phyloP scores from a whole-genome alignment of 2,888 invertebrate species.

The Caenorhabditis sp. region DNA sequence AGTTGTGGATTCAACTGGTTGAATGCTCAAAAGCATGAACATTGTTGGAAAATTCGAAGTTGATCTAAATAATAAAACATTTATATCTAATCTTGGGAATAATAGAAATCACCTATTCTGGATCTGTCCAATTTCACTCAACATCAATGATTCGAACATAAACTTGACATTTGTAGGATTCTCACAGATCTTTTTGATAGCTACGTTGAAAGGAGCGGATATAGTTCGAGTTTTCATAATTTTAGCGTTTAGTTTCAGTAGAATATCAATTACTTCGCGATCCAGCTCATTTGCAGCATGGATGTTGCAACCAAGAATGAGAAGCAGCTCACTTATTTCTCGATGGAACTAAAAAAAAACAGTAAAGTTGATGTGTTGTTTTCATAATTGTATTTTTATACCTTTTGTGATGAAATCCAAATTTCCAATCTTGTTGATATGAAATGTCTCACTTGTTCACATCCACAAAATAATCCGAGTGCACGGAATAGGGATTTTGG shows the following conservation, averaged over 20 bases:
- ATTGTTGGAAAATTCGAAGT: constrained; percentile 19
- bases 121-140: constrained; percentile 23
- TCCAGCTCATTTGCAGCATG: constrained; percentile 15
- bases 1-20: constrained; percentile 17
- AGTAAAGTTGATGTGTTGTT: neutral
- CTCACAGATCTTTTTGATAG: constrained; percentile 11
- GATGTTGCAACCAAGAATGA: constrained; percentile 31
- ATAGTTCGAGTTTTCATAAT: constrained; percentile 33
- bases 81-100: neutral
- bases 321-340: constrained; percentile 30
- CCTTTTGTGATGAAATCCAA: constrained; percentile 32
- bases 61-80: too few relatives aligned
- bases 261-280: constrained; percentile 26
- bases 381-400: neutral
- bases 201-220: constrained; percentile 15
- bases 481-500: constrained; percentile 34
- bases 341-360: constrained; percentile 14
- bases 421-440: constrained; percentile 31
- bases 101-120: constrained; percentile 27
- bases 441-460: constrained; percentile 27
- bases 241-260: constrained; percentile 32
- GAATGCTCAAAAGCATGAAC: constrained; percentile 18
- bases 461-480: constrained; percentile 21
- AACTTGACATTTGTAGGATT: constrained; percentile 5
- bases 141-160: constrained; percentile 19